Evolutionary conservation across 2,888 invertebrate species (phyloP).

Genomic region (Chironomus tentans): DNA sequence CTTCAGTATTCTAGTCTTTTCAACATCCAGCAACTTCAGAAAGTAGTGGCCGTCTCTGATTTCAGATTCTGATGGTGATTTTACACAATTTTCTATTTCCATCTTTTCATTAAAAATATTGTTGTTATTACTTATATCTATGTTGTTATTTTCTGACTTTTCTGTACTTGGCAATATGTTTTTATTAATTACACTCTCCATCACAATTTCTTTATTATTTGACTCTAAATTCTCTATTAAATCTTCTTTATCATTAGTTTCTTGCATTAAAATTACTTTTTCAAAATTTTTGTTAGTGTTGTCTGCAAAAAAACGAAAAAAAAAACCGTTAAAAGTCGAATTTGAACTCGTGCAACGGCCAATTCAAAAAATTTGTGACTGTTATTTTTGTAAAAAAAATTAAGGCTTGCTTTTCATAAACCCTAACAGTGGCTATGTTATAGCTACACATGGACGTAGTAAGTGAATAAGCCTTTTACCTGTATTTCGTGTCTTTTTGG

Average conservation of each 20-base stretch:
- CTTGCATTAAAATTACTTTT: neutral
- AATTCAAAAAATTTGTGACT: neutral
- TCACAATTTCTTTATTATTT: neutral
- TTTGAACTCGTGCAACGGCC: too few species aligned
- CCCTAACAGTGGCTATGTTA: too few species aligned
- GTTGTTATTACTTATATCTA: neutral
- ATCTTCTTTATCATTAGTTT: neutral
- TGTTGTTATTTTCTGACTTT: neutral
- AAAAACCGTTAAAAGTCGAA: too few species aligned
- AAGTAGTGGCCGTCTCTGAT: constrained; percentile 57
- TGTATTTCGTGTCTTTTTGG: constrained; percentile 32
- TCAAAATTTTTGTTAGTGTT: neutral
- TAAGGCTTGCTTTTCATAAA: too few species aligned
- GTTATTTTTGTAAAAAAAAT: neutral
- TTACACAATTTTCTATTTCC: neutral
- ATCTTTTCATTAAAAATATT: neutral
- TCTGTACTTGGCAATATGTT: neutral
- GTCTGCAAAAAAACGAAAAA: too few species aligned
- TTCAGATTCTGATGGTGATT: neutral
- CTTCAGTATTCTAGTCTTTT: constrained; percentile 59
- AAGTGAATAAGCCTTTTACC: too few species aligned
- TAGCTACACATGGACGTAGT: too few species aligned
- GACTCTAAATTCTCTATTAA: neutral
- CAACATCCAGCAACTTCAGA: constrained; percentile 60
- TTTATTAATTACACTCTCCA: neutral